These are phyloP conservation scores for Catharus ustulatus DNA, from an alignment of 2,797 vertebrate genomes.

Conservation along the genomic window DNA sequence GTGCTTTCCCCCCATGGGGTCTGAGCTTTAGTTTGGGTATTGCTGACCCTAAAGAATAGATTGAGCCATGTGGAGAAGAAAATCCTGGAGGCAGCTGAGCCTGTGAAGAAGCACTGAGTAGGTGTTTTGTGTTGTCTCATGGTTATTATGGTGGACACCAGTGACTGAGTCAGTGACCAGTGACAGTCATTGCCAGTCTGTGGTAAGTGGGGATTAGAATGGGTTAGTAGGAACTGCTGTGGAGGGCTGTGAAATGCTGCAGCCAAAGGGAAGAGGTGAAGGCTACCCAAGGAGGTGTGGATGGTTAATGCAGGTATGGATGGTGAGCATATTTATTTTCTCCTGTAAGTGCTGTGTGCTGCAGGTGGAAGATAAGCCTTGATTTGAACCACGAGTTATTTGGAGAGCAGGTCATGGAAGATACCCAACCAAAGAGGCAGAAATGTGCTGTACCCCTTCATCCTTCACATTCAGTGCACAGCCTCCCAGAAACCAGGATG, in stretches of 20 bases:
- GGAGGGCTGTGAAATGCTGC: not conserved
- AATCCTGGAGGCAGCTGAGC: not conserved
- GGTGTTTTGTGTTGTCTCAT: not conserved
- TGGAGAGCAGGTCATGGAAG: not conserved
- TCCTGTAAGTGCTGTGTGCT: not conserved
- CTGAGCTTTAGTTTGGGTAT: not conserved
- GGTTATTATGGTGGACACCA: not conserved
- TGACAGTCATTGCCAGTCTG: not conserved
- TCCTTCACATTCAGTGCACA: not conserved
- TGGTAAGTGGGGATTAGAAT: not conserved
- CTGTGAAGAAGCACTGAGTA: not conserved
- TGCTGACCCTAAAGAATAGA: not conserved
- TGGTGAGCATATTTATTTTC: not conserved
- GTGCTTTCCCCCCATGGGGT: rapidly evolving
- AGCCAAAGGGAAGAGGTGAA: not conserved
- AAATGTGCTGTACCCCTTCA: not conserved
- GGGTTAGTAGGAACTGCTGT: not conserved
- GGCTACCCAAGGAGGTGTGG: not conserved
- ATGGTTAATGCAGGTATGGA: not conserved
- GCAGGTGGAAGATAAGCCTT: not conserved
- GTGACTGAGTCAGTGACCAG: not conserved
- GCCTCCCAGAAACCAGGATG: constrained; percentile 28
- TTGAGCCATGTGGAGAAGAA: not conserved
- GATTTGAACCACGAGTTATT: not conserved
- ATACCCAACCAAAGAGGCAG: not conserved